Conservation (phyloP, 2,113 vertebrate species). For the Dryoscopus gambensis region DNA sequence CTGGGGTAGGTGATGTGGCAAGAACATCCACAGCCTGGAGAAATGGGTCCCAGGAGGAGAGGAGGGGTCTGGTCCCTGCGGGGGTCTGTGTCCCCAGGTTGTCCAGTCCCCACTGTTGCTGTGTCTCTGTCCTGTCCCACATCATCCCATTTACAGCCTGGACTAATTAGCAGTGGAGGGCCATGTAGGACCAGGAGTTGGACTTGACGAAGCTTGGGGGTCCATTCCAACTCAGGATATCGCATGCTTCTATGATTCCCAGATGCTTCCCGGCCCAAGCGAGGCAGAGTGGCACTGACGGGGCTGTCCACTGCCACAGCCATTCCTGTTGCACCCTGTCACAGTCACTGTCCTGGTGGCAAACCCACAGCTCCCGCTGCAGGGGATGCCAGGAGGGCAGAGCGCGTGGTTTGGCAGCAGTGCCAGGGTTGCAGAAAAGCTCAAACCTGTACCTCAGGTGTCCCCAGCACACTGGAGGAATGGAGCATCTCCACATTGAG, state of each 20-base stretch:
- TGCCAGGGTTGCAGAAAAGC: neutral
- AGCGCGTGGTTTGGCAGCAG: accelerated
- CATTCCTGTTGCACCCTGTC: neutral
- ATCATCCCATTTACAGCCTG: neutral
- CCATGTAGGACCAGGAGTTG: neutral
- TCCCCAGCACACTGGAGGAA: neutral
- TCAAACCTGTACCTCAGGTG: neutral
- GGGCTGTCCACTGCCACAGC: accelerated
- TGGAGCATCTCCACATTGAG: accelerated
- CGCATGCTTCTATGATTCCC: neutral
- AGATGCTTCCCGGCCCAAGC: accelerated
- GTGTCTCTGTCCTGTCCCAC: neutral
- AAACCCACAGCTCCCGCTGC: neutral
- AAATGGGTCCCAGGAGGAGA: neutral
- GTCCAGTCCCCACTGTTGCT: neutral
- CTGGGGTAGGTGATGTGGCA: accelerated
- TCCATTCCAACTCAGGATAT: neutral
- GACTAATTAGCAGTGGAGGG: neutral
- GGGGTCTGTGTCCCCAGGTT: neutral
- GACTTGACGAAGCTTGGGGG: neutral
- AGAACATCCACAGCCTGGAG: neutral
- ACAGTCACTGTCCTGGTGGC: neutral
- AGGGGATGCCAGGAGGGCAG: accelerated
- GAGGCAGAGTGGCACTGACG: accelerated
- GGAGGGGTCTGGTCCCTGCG: neutral